These are phyloP conservation scores for Dendrocincla fuliginosa DNA, from an alignment of 2,797 vertebrate genomes.

Conservation along the genomic window DNA sequence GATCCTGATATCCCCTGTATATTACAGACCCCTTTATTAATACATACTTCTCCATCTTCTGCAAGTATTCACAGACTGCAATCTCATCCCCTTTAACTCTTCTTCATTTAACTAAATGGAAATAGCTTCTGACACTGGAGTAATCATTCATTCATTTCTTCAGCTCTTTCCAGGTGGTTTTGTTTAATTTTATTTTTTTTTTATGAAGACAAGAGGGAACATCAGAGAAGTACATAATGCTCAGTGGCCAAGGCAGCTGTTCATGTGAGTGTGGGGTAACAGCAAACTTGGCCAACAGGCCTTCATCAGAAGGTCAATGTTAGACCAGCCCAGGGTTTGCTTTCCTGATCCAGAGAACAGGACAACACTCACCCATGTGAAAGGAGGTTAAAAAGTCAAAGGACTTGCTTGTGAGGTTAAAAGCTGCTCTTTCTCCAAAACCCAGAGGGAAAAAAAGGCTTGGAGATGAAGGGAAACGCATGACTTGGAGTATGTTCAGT, in stretches of 20 bases:
- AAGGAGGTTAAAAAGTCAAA: background rate
- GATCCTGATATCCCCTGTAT: background rate
- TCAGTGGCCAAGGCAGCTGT: background rate
- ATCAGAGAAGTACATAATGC: background rate
- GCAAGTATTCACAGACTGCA: background rate
- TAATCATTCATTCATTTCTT: background rate
- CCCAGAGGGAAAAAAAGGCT: background rate
- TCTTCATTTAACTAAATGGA: background rate
- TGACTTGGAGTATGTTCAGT: background rate
- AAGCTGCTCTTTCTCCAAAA: background rate
- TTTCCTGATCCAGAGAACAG: background rate
- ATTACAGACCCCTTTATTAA: background rate
- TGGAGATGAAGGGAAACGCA: background rate
- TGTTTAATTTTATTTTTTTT: background rate
- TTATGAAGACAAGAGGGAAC: background rate
- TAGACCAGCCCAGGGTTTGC: background rate
- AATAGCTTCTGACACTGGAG: background rate
- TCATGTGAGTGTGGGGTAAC: background rate
- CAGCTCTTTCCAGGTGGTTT: background rate
- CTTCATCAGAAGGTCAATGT: background rate
- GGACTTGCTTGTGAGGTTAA: background rate
- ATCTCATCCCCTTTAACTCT: background rate
- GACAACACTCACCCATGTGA: accelerated
- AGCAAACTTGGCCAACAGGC: background rate
- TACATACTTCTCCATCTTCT: background rate